Evolutionary conservation across 2,888 invertebrate genomes (phyloP).

Genomic region (Pyrochroa serraticornis): DNA sequence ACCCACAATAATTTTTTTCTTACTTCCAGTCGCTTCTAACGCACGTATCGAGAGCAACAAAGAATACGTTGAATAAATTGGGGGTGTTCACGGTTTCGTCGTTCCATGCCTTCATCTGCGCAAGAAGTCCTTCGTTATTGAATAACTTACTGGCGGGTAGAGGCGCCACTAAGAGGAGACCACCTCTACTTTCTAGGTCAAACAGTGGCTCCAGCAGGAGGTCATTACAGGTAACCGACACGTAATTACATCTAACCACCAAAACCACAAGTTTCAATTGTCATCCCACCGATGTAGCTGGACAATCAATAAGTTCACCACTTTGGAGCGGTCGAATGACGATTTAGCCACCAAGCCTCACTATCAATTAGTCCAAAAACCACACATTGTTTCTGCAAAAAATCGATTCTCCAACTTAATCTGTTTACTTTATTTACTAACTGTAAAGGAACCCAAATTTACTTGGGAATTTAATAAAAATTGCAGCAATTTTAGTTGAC

Average conservation of each 20-base stretch:
- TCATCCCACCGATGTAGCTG: too few relatives aligned
- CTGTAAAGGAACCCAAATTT: too few relatives aligned
- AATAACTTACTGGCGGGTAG: slow-evolving; percentile 90
- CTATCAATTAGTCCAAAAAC: too few relatives aligned
- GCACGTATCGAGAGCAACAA: slow-evolving; percentile 93
- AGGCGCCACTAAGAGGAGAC: slow-evolving; percentile 88
- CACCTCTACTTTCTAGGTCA: slow-evolving; percentile 88
- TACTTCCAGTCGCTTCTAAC: slow-evolving; percentile 87
- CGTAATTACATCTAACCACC: slow-evolving; percentile 2
- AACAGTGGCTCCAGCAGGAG: slow-evolving; percentile 87
- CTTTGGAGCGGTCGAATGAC: too few relatives aligned
- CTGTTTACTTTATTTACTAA: too few relatives aligned
- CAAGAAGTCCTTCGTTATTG: slow-evolving; percentile 89
- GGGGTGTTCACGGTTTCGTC: slow-evolving; percentile 98
- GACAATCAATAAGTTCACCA: too few relatives aligned
- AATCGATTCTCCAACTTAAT: too few relatives aligned
- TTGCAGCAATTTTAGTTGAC: too few relatives aligned
- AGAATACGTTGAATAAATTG: slow-evolving; percentile 91
- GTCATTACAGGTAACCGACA: slow-evolving; percentile 75
- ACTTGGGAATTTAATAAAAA: too few relatives aligned
- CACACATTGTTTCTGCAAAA: too few relatives aligned
- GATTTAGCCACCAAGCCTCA: too few relatives aligned
- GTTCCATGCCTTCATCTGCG: slow-evolving; percentile 97
- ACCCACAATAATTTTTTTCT: slow-evolving; percentile 21
- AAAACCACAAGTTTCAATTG: too few relatives aligned